Base-by-base conservation (phyloP, 1,140 invertebrate species). In the Anoplophora glabripennis region DNA sequence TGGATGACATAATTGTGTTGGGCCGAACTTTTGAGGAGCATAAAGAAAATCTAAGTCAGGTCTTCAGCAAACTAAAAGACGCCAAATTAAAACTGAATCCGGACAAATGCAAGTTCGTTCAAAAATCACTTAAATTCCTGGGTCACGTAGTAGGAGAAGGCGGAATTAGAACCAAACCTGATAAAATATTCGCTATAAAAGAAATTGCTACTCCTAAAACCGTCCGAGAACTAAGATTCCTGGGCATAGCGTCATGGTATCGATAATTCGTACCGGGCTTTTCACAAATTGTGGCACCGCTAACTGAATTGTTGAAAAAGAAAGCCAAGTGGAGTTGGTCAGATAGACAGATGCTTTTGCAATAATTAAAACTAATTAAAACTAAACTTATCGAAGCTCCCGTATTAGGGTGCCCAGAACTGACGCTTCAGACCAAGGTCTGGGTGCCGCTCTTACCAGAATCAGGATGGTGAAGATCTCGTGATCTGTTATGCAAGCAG, bases 1-100 rank as follows among this genome's bases (percentile, higher is more conserved):
- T 76, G 40, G 74, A 75, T 62, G 76, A 74, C 37, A 44, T 58
- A 14, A 14, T 46, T 15, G 21, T 77, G n/a, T n/a, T n/a, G n/a
- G n/a, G n/a, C n/a, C n/a, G n/a, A n/a, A n/a, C n/a, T n/a, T n/a
- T n/a, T n/a, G n/a, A n/a, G 4, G 4, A 54, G 4, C 57, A 46
- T 42, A 17, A 54, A 11, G 18, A 36, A 40, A 17, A 15, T 9
- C 18, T 15, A 15, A 3, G 5, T 15, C 10, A 15, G 18, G 0
- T 44, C 7, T 9, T 15, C 14, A 44, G 18, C 12, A 44, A 15
- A 15, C 41, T 44, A 8, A 1, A 44, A 44, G 12, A 44, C 18
- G 14, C 41, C 2, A 18, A 18, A 7, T 4, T 53, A 8, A 37
- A 0, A 8, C 12, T 53, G 7, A 37, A 34, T 4, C 7, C 10